Evolutionary conservation across 2,888 invertebrate genomes (phyloP), one percentile per base, ranked within the genome.

Genomic region (Ophonus ardosiacus): DNA sequence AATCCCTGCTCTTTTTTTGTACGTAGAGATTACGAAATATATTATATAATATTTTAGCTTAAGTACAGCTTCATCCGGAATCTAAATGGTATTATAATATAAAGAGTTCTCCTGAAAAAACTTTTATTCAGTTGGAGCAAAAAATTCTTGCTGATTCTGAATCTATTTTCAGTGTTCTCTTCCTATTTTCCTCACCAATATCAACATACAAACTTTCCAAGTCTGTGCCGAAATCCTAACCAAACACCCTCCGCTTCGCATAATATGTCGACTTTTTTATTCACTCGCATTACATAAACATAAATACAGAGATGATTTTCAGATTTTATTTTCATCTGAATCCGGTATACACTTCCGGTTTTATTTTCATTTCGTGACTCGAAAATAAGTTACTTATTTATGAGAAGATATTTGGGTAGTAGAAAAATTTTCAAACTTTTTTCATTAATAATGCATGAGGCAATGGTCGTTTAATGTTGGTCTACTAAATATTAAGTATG

Each of bases 311-410:
- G 57, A 57, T 78, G 78, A 78, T 78, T 78, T 74, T 13, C 6
- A 21, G 51, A 51, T 74, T 78, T 78, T 78, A 78, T 78, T 78
- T 76, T 74, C 51, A 24, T 74, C 51, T 51, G 74, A 74, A 51
- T 51, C 40, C 78, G n/a, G 78, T 18, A 13, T 78, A 13, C 15
- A 57, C 21, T 78, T 78, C 78, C 78, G 78, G 21, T 57, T 78
- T 78, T 59, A 78, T 78, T 78, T 76, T 78, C 17, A 57, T 78
- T 59, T 24, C 78, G 78, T 78, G 78, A 57, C 57, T 78, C 31
- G 78, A 24, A 78, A 78, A 78, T 78, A 78, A 78, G 59, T 57
- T 78, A 57, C 59, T 31, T 56, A 78, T 78, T 78, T 78, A 78
- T 13, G 1, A 18, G 18, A 74, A 74, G 31, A 38, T 38, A 31